Conservation (phyloP, 2,888 invertebrate species). For the Gibbula magus region DNA sequence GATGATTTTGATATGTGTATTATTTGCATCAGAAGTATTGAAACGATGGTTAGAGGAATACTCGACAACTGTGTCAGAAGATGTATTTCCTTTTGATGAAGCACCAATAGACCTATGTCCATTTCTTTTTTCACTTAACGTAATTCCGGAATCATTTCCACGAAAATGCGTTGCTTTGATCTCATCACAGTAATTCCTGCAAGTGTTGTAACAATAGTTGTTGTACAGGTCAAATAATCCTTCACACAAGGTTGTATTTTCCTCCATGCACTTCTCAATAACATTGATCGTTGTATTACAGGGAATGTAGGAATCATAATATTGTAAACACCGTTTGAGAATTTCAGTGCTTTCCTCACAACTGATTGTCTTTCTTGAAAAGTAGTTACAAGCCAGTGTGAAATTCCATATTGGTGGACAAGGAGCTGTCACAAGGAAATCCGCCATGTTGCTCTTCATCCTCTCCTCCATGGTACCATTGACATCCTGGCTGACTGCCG, state of each 20-base stretch:
- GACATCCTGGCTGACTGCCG: too few relatives aligned
- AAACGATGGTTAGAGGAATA: not conserved
- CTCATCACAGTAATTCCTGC: conserved; percentile 3
- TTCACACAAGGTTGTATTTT: conserved; percentile 7
- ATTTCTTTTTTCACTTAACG: not conserved
- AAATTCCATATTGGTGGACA: conserved; percentile 25
- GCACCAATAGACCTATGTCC: not conserved
- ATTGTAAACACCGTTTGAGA: conserved; percentile 5
- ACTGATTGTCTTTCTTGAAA: conserved; percentile 1
- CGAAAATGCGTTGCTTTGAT: not conserved
- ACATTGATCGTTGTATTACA: conserved; percentile 12
- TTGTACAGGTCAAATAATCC: not conserved
- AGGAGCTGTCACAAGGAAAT: conserved; percentile 8
- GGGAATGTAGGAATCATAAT: conserved; percentile 17
- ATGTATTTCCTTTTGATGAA: not conserved
- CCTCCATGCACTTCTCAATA: not conserved
- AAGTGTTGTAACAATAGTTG: conserved; percentile 15
- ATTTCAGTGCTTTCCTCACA: conserved; percentile 10
- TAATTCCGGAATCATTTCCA: not conserved
- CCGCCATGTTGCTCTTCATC: conserved; percentile 4
- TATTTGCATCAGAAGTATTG: conserved; percentile 3
- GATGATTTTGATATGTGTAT: conserved; percentile 5
- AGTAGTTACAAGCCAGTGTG: conserved; percentile 2
- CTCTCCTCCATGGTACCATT: conserved; percentile 8
- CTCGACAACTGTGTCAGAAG: not conserved